These are phyloP conservation scores for Drosophila tropicalis DNA, from an alignment of 1,140 invertebrate genomes.

Conservation along the genomic window DNA sequence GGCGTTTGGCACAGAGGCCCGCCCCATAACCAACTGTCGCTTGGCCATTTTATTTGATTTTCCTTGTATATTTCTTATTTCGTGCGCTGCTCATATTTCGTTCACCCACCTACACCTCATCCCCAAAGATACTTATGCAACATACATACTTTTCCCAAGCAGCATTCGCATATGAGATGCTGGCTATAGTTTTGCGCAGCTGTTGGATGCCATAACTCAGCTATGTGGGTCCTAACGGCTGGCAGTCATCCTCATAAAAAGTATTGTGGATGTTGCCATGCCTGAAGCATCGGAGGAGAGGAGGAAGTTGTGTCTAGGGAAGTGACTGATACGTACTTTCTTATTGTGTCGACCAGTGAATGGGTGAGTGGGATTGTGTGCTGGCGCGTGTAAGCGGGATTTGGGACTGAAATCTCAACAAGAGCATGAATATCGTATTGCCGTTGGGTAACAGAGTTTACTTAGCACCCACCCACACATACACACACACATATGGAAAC, in stretches of 20 bases:
- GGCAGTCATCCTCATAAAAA: conserved; percentile 41
- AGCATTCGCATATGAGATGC: conserved; percentile 42
- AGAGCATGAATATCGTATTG: conserved; percentile 40
- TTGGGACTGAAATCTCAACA: conserved; percentile 61
- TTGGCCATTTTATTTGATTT: conserved; percentile 62
- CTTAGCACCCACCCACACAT: not conserved
- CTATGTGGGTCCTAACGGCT: conserved; percentile 28
- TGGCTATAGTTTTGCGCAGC: conserved; percentile 67
- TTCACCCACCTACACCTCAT: not conserved
- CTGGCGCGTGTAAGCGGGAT: conserved; percentile 56
- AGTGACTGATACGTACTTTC: conserved; percentile 41
- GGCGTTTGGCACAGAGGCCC: not conserved
- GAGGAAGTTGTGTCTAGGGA: conserved; percentile 13
- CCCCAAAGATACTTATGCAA: conserved; percentile 51
- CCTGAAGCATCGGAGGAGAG: not conserved
- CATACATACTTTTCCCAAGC: conserved; percentile 57
- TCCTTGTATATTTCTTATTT: conserved; percentile 13
- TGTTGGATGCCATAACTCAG: conserved; percentile 77
- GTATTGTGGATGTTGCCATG: conserved; percentile 24
- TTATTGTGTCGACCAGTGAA: conserved; percentile 17
- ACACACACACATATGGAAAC: not conserved
- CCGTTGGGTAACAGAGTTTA: conserved; percentile 31
- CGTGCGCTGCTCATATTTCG: conserved; percentile 33
- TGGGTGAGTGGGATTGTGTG: conserved; percentile 23
- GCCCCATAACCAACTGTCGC: conserved; percentile 53